Evolutionary conservation across 2,797 vertebrate genomes (phyloP), one percentile per base, ranked within the genome.

Genomic region (Florisuga fusca): DNA sequence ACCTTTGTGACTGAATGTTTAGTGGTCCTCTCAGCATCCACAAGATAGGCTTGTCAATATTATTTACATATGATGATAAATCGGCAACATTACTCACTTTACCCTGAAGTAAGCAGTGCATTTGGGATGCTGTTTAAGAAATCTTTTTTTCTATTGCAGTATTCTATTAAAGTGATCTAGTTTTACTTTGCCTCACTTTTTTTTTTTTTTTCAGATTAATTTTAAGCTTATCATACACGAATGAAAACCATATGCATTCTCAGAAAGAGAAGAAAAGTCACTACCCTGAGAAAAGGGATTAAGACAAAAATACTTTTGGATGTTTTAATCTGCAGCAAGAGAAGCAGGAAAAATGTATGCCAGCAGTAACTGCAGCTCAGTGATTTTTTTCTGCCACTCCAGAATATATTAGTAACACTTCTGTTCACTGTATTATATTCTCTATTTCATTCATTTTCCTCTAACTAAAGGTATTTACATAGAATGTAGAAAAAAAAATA

Each of bases 51-150:
- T 55, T 75, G 84, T 62, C 74, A 72, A 74, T 95, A 78, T 68
- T 92, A 93, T 83, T 96, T 94, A 90, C 67, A 71, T 46, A 73
- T 3, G 4, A 71, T 67, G 71, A 86, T 53, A 89, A 91, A 96
- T 75, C 43, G 63, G 36, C 26, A 73, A 51, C 75, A 74, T 75
- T 84, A 91, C 33, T 83, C 66, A 85, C 61, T 90, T 91, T 36
- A 64, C 46, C 31, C 66, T 81, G 23, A 91, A 80, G 69, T 31
- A 93, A 79, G 66, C 48, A 69, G 41, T 73, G 72, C 17, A 66
- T 92, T 78, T 48, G 55, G 29, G 58, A 89, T 55, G 26, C 21
- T 68, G 27, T 76, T 79, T 89, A 85, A 87, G 61, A 92, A 53
- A 6, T 29, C 3, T 20, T 75, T 69, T 87, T 27, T 27, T 34